Evolutionary conservation across 2,888 invertebrate species (phyloP), one percentile per base, ranked within the genome.

Genomic region (Sphecodes monilicornis): DNA sequence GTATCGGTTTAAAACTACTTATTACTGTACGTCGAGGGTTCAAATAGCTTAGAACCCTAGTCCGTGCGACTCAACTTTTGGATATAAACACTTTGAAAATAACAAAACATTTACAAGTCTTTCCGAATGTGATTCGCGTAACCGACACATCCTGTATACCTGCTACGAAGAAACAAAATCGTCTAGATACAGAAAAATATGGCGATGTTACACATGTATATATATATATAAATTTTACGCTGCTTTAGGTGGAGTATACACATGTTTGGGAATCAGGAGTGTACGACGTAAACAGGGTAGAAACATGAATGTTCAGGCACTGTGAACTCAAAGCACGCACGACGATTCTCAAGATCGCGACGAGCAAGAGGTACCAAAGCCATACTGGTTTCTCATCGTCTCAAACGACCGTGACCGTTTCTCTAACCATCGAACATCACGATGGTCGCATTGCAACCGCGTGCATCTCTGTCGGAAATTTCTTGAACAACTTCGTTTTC

Each of bases 261-360:
- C 60, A 69, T 26, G 22, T 54, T 43, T 57, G 16, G 29, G 57
- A 50, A 22, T 64, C 18, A 6, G 74, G 76, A 69, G 54, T 46
- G 54, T 76, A 84, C 66, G 82, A 81, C 77, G 69, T 78, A 64
- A 70, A 36, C 71, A 57, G 85, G 88, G 43, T 89, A 88, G 86
- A 83, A 88, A 88, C 80, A 80, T 64, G 85, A 85, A 70, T 84
- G 86, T 90, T 90, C 89, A 90, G 91, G 90, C 92, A 92, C 92
- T 91, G 89, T 87, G 87, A 91, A 91, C 88, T 89, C 85, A 90
- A 91, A 89, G 89, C 89, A 87, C 88, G 85, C 88, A 69, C 87
- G 86, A 82, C 86, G 75, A 83, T 82, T 70, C 76, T 69, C 54
- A 77, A 71, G 85, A 74, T 73, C 82, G 66, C 75, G 80, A 78